Percentiles rank a stretch among this genome's conserved stretches.
These are phyloP conservation scores for Paraescarpia echinospica DNA, from an alignment of 1,140 invertebrate species.

Conservation along the genomic window DNA sequence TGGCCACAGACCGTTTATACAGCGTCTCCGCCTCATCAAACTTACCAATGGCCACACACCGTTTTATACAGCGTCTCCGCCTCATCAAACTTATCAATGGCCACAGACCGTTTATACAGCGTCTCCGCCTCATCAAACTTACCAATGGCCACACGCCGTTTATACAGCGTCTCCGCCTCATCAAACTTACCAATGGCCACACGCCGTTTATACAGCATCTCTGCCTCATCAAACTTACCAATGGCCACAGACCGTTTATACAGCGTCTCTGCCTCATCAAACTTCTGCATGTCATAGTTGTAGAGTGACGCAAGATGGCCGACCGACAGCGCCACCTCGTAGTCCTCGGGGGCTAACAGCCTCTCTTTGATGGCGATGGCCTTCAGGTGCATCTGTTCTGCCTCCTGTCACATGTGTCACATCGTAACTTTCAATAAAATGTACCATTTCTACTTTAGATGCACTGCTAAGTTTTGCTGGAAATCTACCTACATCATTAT, in stretches of 20 bases:
- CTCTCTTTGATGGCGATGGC: conserved; percentile 89
- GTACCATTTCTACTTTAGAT: too few relatives aligned
- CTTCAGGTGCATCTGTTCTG: conserved; percentile 86
- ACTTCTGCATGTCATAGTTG: conserved; percentile 90
- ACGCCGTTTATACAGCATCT: conserved; percentile 81
- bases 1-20: conserved; percentile 82
- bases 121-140: conserved; percentile 81
- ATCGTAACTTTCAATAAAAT: neutral
- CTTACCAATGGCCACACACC: conserved; percentile 84
- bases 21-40: conserved; percentile 81
- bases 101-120: conserved; percentile 82
- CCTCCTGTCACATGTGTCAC: conserved; percentile 64
- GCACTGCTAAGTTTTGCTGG: too few relatives aligned
- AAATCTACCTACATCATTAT: too few relatives aligned
- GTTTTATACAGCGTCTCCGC: conserved; percentile 82
- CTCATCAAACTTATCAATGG: conserved; percentile 77
- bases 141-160: conserved; percentile 82
- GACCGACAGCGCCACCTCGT: conserved; percentile 87
- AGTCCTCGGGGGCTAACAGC: conserved; percentile 81
- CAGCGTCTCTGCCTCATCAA: conserved; percentile 79
- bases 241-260: conserved; percentile 86
- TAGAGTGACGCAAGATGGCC: conserved; percentile 90
- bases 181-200: conserved; percentile 81
- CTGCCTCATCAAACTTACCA: conserved; percentile 74
- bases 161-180: conserved; percentile 83